A percentile compares a stretch with the other conserved stretches of the same genome.
phyloP scores from a whole-genome alignment of 2,888 invertebrate species.

The Diadromus collaris region DNA sequence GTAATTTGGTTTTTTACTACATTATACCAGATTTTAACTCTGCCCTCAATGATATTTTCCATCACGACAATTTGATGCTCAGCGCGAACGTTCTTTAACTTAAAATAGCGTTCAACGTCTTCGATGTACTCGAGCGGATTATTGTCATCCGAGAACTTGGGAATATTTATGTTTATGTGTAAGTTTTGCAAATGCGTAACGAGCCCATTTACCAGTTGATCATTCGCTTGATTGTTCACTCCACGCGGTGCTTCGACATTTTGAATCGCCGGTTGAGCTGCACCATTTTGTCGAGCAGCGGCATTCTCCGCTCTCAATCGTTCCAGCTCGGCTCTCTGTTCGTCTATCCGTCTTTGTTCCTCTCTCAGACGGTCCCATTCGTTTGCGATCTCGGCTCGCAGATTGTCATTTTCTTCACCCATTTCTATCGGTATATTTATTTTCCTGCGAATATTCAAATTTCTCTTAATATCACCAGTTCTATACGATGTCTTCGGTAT shows the following conservation, averaged over 20 bases:
- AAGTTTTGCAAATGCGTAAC: constrained; percentile 12
- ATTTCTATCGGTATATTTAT: background rate
- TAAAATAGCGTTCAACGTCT: constrained; percentile 41
- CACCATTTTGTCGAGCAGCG: background rate
- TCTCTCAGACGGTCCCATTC: background rate
- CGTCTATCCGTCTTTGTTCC: background rate
- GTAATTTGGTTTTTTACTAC: background rate
- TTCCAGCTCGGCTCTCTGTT: constrained; percentile 5
- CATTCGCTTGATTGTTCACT: background rate
- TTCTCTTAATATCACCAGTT: too few relatives aligned
- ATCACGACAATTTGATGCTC: constrained; percentile 19
- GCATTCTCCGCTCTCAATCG: too few relatives aligned
- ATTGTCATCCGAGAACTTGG: constrained; percentile 31
- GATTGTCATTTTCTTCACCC: background rate
- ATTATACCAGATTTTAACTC: constrained; percentile 43
- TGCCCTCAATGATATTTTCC: constrained; percentile 37
- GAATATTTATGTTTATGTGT: constrained; percentile 29
- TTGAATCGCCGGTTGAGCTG: too few relatives aligned
- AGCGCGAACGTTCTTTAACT: constrained; percentile 24
- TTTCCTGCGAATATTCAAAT: too few relatives aligned
- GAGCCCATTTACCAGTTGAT: constrained; percentile 25
- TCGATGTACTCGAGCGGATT: constrained; percentile 45
- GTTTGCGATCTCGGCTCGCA: background rate
- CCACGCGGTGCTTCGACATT: too few relatives aligned
- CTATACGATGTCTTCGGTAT: too few relatives aligned